Evolutionary conservation across 2,113 vertebrate genomes (phyloP).

Genomic region (Parotia lawesii): DNA sequence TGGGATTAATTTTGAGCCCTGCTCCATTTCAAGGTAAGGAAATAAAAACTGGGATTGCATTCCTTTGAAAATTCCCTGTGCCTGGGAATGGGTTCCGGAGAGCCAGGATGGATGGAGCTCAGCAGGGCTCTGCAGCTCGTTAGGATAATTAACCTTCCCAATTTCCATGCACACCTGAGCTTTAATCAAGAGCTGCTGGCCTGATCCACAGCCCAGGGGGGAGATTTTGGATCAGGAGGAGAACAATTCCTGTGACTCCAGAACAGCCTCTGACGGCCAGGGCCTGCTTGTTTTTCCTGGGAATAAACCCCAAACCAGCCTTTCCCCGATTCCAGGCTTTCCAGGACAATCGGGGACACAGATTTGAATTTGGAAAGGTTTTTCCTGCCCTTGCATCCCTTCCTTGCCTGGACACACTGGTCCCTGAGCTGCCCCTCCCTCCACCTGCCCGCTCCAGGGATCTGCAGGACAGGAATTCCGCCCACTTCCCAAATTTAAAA

Average conservation of each 20-base stretch:
- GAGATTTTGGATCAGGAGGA: neutral
- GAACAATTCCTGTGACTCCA: neutral
- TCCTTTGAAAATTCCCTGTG: neutral
- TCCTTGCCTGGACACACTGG: neutral
- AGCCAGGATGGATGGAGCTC: neutral
- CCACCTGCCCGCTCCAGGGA: neutral
- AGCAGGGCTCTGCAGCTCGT: neutral
- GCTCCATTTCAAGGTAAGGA: neutral
- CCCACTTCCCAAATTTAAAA: neutral
- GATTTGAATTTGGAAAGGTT: neutral
- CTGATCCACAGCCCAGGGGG: neutral
- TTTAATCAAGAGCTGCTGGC: neutral
- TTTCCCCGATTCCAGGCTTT: neutral
- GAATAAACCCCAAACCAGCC: neutral
- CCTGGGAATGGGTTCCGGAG: rapidly evolving
- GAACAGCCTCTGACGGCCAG: rapidly evolving
- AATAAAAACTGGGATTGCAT: neutral
- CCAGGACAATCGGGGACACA: neutral
- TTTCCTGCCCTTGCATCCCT: neutral
- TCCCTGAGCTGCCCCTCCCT: neutral
- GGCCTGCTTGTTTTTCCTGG: neutral
- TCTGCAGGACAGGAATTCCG: neutral
- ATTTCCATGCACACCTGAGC: neutral
- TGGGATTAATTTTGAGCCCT: neutral
- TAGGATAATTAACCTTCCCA: neutral